Evolutionary conservation across 2,888 invertebrate species (phyloP).

Genomic region (Sinotaia quadrata): DNA sequence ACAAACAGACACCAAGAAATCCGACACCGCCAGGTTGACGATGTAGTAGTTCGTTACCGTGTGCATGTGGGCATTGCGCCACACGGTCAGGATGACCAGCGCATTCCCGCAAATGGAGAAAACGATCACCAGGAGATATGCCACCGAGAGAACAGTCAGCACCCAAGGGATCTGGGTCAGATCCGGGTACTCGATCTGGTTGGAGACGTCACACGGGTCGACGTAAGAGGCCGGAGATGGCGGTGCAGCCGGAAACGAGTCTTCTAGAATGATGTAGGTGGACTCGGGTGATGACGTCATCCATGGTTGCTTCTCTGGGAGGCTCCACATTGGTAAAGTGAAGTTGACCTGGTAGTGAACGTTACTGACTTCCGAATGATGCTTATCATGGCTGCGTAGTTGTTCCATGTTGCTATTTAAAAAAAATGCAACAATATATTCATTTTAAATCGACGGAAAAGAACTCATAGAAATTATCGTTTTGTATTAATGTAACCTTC

Average conservation of each 20-base stretch:
- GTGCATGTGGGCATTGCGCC: constrained; percentile 72
- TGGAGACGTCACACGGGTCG: constrained; percentile 23
- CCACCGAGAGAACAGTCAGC: constrained; percentile 57
- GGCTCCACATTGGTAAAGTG: no score
- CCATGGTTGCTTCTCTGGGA: neutral
- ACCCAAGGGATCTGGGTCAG: constrained; percentile 68
- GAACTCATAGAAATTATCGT: no score
- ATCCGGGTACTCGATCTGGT: constrained; percentile 48
- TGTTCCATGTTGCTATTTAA: no score
- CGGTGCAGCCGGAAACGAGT: neutral
- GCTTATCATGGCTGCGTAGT: no score
- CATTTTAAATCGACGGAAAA: no score
- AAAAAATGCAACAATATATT: no score
- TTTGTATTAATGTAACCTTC: no score
- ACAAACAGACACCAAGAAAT: constrained; percentile 72
- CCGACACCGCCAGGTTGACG: constrained; percentile 72
- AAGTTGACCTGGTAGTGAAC: no score
- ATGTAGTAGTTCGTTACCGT: constrained; percentile 74
- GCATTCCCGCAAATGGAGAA: constrained; percentile 71
- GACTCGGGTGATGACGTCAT: neutral
- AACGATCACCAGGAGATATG: constrained; percentile 68
- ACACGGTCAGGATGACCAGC: constrained; percentile 72
- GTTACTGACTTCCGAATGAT: no score
- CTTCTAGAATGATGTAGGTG: neutral
- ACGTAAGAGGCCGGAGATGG: neutral